Conservation (phyloP, 2,113 vertebrate genomes). For the Falcunculus frontatus region DNA sequence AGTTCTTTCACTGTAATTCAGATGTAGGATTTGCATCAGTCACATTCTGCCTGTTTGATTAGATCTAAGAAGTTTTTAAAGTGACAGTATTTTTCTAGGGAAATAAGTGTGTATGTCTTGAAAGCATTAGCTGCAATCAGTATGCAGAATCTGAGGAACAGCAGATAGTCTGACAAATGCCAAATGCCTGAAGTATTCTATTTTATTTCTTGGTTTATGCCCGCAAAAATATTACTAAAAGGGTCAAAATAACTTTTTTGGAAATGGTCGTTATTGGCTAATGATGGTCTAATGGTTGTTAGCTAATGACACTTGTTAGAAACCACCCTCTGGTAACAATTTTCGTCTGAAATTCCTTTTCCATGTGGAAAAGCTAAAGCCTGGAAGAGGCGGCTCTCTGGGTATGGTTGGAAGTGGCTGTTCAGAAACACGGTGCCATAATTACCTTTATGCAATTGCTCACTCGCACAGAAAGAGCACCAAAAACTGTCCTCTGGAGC, state of each 20-base stretch:
- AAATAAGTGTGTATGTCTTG: background rate
- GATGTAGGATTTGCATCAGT: background rate
- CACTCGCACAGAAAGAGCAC: background rate
- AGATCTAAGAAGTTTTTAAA: background rate
- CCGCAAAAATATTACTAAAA: background rate
- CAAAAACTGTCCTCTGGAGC: background rate
- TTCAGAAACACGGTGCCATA: background rate
- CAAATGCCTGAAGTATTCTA: background rate
- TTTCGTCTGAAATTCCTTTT: fast-evolving
- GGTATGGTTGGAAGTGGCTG: background rate
- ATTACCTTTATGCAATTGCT: background rate
- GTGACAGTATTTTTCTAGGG: background rate
- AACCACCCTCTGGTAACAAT: background rate
- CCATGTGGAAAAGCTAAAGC: background rate
- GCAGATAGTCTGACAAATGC: background rate
- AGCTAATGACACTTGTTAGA: background rate
- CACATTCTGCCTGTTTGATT: background rate
- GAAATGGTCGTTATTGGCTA: background rate
- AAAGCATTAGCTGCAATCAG: background rate
- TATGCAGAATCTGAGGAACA: background rate
- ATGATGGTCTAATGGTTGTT: background rate
- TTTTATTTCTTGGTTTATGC: background rate
- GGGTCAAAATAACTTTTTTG: background rate
- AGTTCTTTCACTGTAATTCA: background rate
- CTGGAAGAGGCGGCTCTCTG: background rate